Evolutionary conservation across 2,113 vertebrate genomes (phyloP).

Genomic region (Pelvicachromis taeniatus): DNA sequence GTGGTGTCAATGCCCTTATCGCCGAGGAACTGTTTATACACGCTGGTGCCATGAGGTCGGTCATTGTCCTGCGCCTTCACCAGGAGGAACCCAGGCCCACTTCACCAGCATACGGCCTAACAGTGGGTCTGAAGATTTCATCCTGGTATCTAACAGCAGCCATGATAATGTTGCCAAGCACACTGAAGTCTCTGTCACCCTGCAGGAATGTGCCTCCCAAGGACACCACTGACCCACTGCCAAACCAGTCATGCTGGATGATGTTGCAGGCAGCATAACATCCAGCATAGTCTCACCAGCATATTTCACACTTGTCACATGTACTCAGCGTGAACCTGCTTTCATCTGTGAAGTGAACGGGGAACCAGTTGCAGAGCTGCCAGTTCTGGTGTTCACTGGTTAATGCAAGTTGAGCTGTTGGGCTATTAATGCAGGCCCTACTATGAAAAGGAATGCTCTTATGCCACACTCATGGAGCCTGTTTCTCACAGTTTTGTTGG

Average conservation of each 20-base stretch:
- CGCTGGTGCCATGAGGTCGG: background rate
- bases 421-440: background rate
- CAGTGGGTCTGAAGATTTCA: background rate
- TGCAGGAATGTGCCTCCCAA: background rate
- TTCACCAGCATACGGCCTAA: background rate
- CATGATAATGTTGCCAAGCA: background rate
- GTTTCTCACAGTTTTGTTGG: background rate
- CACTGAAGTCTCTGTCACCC: background rate
- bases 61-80: background rate
- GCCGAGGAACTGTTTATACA: background rate
- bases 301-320: background rate
- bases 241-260: background rate
- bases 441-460: background rate
- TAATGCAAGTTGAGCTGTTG: background rate
- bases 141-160: background rate
- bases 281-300: background rate
- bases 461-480: background rate
- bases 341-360: background rate
- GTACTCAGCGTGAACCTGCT: background rate
- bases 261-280: background rate
- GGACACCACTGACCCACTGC: background rate
- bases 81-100: background rate
- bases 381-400: background rate
- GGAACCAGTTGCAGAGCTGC: background rate
- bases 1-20: background rate